Evolutionary conservation across 2,113 vertebrate genomes (phyloP).

Genomic region (Carettochelys insculpta): DNA sequence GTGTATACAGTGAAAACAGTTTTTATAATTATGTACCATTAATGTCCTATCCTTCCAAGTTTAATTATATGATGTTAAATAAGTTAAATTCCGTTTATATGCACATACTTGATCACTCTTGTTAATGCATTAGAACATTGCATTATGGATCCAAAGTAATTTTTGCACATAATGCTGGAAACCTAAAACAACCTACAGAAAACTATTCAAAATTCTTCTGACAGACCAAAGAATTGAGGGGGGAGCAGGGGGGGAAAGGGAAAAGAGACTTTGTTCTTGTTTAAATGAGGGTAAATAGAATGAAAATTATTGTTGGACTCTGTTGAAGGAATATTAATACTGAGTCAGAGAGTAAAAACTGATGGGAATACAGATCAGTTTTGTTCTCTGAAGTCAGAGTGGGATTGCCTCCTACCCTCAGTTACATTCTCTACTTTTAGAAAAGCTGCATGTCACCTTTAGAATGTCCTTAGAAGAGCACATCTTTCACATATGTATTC

Average conservation of each 20-base stretch:
- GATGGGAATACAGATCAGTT: not conserved
- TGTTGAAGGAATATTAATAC: not conserved
- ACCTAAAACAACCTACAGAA: not conserved
- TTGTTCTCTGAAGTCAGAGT: not conserved
- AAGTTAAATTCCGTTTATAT: not conserved
- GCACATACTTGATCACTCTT: not conserved
- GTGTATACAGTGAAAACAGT: not conserved
- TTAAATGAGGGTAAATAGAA: not conserved
- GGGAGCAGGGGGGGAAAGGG: too few species aligned
- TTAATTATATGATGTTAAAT: not conserved
- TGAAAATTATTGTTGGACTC: fast-evolving
- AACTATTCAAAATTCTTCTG: not conserved
- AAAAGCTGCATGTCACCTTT: not conserved
- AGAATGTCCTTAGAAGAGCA: not conserved
- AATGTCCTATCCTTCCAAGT: not conserved
- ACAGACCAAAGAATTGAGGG: not conserved
- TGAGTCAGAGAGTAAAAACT: not conserved
- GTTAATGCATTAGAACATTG: not conserved
- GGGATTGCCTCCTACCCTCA: not conserved
- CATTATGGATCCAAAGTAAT: too few species aligned
- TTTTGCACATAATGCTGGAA: not conserved
- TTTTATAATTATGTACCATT: not conserved
- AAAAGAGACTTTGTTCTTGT: not conserved
- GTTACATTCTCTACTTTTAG: not conserved
- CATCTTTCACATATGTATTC: not conserved